Percentiles rank a stretch among this genome's conserved stretches.
These are phyloP conservation scores for Micrasema minimum DNA, from an alignment of 1,140 invertebrate genomes.

Conservation along the genomic window DNA sequence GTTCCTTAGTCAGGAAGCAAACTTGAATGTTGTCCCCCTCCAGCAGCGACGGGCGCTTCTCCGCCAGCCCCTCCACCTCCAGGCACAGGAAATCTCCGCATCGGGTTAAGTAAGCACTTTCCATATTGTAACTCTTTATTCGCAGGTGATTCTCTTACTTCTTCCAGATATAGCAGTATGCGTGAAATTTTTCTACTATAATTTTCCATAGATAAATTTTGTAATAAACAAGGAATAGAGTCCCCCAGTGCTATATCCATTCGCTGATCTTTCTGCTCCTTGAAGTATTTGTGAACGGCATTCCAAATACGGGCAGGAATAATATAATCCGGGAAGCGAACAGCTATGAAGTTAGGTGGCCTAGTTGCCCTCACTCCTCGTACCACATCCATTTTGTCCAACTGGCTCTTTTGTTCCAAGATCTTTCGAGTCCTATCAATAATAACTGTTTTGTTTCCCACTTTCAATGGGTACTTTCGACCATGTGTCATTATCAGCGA, in stretches of 20 bases:
- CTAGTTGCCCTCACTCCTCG: slow-evolving; percentile 54
- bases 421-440: neutral
- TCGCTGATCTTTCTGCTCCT: neutral
- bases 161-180: slow-evolving; percentile 81
- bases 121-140: slow-evolving; percentile 77
- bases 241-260: slow-evolving; percentile 38
- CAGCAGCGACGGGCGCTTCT: slow-evolving; percentile 86
- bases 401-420: neutral
- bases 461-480: neutral
- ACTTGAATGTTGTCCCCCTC: slow-evolving; percentile 80
- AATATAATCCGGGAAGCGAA: slow-evolving; percentile 65
- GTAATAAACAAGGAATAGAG: neutral
- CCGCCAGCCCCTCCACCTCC: slow-evolving; percentile 82
- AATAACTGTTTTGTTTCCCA: neutral
- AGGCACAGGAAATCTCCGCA: slow-evolving; percentile 77
- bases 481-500: slow-evolving; percentile 54
- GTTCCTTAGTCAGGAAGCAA: slow-evolving; percentile 62
- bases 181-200: slow-evolving; percentile 77
- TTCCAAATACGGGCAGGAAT: slow-evolving; percentile 64
- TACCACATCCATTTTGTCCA: neutral
- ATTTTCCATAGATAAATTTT: slow-evolving; percentile 64
- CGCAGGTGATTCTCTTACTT: slow-evolving; percentile 73
- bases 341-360: slow-evolving; percentile 67
- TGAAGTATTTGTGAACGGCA: neutral
- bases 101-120: slow-evolving; percentile 71